A percentile compares a stretch with the other conserved stretches of the same genome.
Evolutionary conservation across 1,140 invertebrate genomes (phyloP).

Genomic region (Ips typographus): DNA sequence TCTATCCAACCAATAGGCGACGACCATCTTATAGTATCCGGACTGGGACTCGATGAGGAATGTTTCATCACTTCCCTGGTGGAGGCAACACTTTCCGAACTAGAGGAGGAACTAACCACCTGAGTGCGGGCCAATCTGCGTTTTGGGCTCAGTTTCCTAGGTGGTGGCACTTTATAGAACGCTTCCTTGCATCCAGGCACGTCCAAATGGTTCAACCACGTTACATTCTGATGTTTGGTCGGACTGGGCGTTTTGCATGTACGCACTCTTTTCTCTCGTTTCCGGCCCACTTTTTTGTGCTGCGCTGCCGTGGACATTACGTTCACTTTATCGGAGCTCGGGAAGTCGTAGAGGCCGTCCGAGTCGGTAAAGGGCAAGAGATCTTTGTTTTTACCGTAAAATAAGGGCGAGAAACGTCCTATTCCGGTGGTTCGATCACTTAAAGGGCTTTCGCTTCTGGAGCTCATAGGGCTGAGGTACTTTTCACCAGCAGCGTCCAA

Average conservation of each 20-base stretch:
- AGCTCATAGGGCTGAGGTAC: conserved; percentile 70
- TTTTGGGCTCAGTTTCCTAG: conserved; percentile 56
- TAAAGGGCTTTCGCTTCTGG: conserved; percentile 72
- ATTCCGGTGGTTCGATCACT: conserved; percentile 66
- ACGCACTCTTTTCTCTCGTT: conserved; percentile 51
- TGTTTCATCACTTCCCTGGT: conserved; percentile 44
- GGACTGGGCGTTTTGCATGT: conserved; percentile 53
- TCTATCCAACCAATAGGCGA: conserved; percentile 45
- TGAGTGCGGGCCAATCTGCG: conserved; percentile 52
- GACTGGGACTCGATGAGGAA: conserved; percentile 49
- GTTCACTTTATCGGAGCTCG: conserved; percentile 65
- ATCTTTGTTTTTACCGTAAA: conserved; percentile 63
- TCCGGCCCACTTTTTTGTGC: conserved; percentile 57
- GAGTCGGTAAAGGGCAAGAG: conserved; percentile 71
- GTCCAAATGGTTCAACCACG: conserved; percentile 54
- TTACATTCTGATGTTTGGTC: conserved; percentile 53
- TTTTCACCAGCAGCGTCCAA: conserved; percentile 57
- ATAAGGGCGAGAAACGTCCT: conserved; percentile 66
- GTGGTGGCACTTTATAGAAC: conserved; percentile 45
- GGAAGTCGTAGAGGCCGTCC: conserved; percentile 74
- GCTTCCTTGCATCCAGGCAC: conserved; percentile 44
- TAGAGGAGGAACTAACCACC: conserved; percentile 55
- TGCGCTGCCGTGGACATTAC: conserved; percentile 40
- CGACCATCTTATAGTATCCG: conserved; percentile 48
- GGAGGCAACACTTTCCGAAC: conserved; percentile 56